These are phyloP conservation scores for Microcebus jonahi DNA, from an alignment of 2,113 vertebrate species.

Conservation along the genomic window DNA sequence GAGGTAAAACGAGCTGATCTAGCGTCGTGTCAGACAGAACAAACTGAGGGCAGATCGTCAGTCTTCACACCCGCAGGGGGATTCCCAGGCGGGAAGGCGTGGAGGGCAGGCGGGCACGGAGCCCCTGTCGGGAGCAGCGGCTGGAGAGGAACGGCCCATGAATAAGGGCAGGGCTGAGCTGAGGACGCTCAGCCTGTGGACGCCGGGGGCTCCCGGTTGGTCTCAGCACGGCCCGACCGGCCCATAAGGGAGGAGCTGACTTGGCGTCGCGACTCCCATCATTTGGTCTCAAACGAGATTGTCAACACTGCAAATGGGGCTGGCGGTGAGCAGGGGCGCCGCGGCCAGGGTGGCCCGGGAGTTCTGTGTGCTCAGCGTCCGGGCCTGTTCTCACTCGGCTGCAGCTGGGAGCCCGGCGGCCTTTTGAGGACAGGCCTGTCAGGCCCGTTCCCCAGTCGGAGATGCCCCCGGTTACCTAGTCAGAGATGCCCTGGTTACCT, in stretches of 20 bases:
- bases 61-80: too few relatives aligned
- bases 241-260: accelerated
- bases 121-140: too few relatives aligned
- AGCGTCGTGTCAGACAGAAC: neutral
- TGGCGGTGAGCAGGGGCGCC: neutral
- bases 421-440: neutral
- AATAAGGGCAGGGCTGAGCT: neutral
- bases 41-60: neutral
- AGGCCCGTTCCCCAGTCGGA: neutral
- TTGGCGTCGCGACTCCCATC: accelerated
- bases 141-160: too few relatives aligned
- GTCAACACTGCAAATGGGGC: too few relatives aligned
- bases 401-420: neutral
- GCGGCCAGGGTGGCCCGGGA: neutral
- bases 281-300: neutral
- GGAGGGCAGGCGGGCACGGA: too few relatives aligned
- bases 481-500: too few relatives aligned
- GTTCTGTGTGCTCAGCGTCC: accelerated
- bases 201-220: accelerated
- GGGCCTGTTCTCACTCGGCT: too few relatives aligned
- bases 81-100: too few relatives aligned
- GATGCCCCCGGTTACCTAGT: too few relatives aligned
- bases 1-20: neutral
- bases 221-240: accelerated
- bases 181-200: too few relatives aligned